Conservation (phyloP, 2,888 invertebrate genomes). For the Antitype chi region DNA sequence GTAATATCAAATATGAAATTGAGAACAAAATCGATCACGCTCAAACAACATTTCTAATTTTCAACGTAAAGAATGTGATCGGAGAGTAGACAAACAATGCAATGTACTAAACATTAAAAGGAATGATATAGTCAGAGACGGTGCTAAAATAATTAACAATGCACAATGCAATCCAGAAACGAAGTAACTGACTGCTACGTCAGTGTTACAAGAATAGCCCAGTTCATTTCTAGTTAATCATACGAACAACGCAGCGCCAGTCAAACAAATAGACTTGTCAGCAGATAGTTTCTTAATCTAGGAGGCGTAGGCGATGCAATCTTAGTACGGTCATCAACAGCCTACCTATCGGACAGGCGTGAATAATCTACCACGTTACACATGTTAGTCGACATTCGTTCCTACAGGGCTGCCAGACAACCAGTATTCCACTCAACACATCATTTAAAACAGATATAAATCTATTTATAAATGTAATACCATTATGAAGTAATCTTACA, state of each 20-base stretch:
- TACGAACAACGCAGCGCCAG: constrained; percentile 56
- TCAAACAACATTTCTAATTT: constrained; percentile 48
- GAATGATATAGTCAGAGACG: constrained; percentile 1
- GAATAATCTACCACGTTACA: constrained; percentile 74
- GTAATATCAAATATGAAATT: constrained; percentile 62
- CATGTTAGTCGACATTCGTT: constrained; percentile 71
- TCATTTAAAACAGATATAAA: constrained; percentile 47
- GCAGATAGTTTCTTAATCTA: constrained; percentile 75
- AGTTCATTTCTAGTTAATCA: constrained; percentile 53
- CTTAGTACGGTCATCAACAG: constrained; percentile 75
- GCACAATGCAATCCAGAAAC: constrained; percentile 16
- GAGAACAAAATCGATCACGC: constrained; percentile 54
- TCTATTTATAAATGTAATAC: constrained; percentile 56
- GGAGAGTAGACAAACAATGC: constrained; percentile 33
- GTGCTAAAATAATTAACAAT: constrained; percentile 13
- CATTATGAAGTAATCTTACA: constrained; percentile 46
- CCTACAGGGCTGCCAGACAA: constrained; percentile 60
- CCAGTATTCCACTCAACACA: constrained; percentile 39
- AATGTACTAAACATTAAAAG: not conserved
- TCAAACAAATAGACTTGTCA: constrained; percentile 82
- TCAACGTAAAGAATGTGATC: constrained; percentile 32
- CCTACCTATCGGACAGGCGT: constrained; percentile 72
- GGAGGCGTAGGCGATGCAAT: constrained; percentile 81
- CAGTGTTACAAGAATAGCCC: constrained; percentile 21
- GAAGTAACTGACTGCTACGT: not conserved